Evolutionary conservation across 2,797 vertebrate genomes (phyloP).

Genomic region (Tenualosa ilisha): DNA sequence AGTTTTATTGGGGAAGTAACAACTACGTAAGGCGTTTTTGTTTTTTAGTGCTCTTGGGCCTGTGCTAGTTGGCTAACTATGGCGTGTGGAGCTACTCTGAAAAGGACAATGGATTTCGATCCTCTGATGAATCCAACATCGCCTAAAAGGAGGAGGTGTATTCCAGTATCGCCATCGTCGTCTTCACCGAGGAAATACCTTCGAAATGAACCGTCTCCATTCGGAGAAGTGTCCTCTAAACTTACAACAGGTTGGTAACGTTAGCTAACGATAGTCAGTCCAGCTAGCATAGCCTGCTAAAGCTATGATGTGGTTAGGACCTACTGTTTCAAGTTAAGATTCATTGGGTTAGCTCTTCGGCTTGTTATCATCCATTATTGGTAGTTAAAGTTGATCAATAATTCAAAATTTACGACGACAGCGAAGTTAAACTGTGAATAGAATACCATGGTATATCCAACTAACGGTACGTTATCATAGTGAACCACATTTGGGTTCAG

Average conservation of each 20-base stretch:
- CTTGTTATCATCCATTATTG: background rate
- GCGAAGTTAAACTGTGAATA: background rate
- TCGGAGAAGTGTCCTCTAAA: constrained; percentile 88
- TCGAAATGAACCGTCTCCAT: constrained; percentile 93
- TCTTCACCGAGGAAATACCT: constrained; percentile 95
- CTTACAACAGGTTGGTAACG: constrained; percentile 85
- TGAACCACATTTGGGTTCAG: background rate
- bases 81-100: constrained; percentile 97
- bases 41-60: constrained; percentile 22
- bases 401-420: background rate
- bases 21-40: constrained; percentile 22
- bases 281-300: constrained; percentile 3
- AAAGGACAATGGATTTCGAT: constrained; percentile 98
- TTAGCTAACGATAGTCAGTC: background rate
- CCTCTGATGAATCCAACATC: constrained; percentile 89
- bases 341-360: background rate
- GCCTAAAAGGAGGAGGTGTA: constrained; percentile 90
- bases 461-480: background rate
- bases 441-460: background rate
- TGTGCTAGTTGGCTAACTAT: constrained; percentile 64
- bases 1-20: background rate
- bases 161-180: constrained; percentile 82
- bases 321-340: background rate
- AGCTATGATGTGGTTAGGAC: background rate
- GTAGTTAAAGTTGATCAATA: background rate